phyloP scores from a whole-genome alignment of 2,888 invertebrate species.

The Meiosimyza platycephala region DNA sequence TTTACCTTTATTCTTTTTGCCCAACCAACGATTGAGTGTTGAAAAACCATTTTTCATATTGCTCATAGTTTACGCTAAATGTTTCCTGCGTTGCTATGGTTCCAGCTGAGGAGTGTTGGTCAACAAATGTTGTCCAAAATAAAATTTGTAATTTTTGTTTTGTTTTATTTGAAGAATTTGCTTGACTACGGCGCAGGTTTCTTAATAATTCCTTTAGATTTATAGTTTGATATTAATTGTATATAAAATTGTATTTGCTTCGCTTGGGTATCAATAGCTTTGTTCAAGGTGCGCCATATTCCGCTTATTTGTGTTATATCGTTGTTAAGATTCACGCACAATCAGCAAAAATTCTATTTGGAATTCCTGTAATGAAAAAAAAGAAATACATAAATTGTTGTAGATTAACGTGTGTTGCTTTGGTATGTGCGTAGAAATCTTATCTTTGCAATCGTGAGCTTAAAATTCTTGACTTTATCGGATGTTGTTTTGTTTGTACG shows the following conservation, averaged over 20 bases:
- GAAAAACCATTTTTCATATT: conserved; percentile 67
- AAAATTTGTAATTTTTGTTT: neutral
- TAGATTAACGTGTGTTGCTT: neutral
- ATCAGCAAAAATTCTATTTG: conserved; percentile 17
- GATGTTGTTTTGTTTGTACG: conserved; percentile 7
- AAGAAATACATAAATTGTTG: neutral
- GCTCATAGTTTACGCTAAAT: conserved; percentile 53
- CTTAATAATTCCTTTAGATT: neutral
- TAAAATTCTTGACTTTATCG: conserved; percentile 13
- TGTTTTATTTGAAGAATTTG: no score
- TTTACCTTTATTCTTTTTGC: conserved; percentile 66
- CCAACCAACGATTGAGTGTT: conserved; percentile 67
- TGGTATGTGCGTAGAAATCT: neutral
- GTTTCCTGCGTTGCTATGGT: neutral
- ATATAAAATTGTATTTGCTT: neutral
- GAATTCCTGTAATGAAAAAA: neutral
- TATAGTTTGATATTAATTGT: neutral
- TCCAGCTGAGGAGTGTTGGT: neutral
- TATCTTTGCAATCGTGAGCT: conserved; percentile 17
- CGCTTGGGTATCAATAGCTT: neutral
- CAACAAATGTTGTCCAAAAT: neutral
- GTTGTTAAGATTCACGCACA: neutral
- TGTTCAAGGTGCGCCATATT: conserved; percentile 18
- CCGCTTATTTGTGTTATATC: neutral
- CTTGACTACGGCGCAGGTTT: neutral